These are phyloP conservation scores for Andricus curvator DNA, from an alignment of 2,888 invertebrate genomes.

Conservation along the genomic window DNA sequence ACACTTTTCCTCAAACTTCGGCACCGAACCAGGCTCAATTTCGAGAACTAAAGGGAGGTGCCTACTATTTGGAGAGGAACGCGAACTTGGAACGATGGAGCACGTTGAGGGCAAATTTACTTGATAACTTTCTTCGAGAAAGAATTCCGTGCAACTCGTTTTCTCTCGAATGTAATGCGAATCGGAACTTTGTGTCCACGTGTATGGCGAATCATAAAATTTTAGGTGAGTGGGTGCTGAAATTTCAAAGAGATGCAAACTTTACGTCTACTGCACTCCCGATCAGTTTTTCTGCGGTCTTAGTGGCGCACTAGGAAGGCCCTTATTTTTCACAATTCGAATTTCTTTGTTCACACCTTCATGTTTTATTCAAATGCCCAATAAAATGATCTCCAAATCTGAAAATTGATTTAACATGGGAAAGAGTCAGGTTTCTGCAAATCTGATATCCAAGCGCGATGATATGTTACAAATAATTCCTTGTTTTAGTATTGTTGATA, in stretches of 20 bases:
- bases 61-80: constrained; percentile 36
- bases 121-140: constrained; percentile 30
- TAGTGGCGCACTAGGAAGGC: not conserved
- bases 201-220: constrained; percentile 6
- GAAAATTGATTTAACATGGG: too few relatives aligned
- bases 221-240: not conserved
- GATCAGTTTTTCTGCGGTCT: not conserved
- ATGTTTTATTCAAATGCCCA: too few relatives aligned
- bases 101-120: constrained; percentile 38
- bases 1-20: constrained; percentile 40
- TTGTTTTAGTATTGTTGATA: too few relatives aligned
- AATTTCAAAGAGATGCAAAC: not conserved
- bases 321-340: too few relatives aligned
- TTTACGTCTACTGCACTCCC: not conserved
- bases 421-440: too few relatives aligned
- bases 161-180: constrained; percentile 17
- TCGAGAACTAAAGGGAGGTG: constrained; percentile 27
- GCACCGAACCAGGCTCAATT: constrained; percentile 34
- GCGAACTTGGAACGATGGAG: constrained; percentile 26
- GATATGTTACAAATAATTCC: too few relatives aligned
- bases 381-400: too few relatives aligned
- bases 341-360: too few relatives aligned
- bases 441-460: too few relatives aligned
- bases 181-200: constrained; percentile 26
- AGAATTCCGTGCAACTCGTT: constrained; percentile 10